Evolutionary conservation across 1,140 invertebrate genomes (phyloP), one percentile per base, ranked within the genome.

Genomic region (Pristionchus pacificus): DNA sequence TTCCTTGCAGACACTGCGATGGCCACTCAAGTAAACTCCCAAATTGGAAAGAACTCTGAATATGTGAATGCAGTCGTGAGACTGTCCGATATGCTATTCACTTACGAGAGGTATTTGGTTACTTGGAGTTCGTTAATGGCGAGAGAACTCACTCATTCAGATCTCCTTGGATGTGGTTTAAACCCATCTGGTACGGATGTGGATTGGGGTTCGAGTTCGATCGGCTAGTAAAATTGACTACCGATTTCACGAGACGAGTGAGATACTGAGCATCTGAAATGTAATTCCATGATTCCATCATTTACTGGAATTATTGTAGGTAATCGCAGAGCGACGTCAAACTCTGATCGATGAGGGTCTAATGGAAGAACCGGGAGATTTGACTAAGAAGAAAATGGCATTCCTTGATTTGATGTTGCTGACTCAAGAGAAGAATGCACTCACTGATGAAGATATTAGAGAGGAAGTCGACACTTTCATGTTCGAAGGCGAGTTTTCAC

Each of bases 351-450:
- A 49, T 10, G 38, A 49, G 19, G 38, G 38, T 19, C 6, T 49
- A 6, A 6, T 49, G 6, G 19, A 49, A 10, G 38, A 55, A 66
- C 65, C 13, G n/a, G 24, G 55, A 33, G 24, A 25, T 57, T 31
- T 72, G n/a, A 27, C 58, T 25, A 93, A 93, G 87, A 92, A 93
- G 81, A 89, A 92, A 77, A 87, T 93, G 72, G 93, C 94, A 31
- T 96, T 97, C 87, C 88, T 97, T 70, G 94, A 97, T 84, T 87
- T 95, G 65, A 85, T 97, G 77, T 88, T 97, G 31, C 91, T 93
- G 84, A 89, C 90, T 59, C 89, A 91, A 27, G 89, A 78, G 33
- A 61, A 65, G 91, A 78, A 90, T 90, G 74, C 91, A 90, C 10
- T 89, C 84, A 57, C 65, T 77, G 14, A 88, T 80, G 2, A 80